A percentile compares a stretch with the other conserved stretches of the same genome.
These are phyloP conservation scores for Parambassis ranga DNA, from an alignment of 2,797 vertebrate species.

Conservation along the genomic window DNA sequence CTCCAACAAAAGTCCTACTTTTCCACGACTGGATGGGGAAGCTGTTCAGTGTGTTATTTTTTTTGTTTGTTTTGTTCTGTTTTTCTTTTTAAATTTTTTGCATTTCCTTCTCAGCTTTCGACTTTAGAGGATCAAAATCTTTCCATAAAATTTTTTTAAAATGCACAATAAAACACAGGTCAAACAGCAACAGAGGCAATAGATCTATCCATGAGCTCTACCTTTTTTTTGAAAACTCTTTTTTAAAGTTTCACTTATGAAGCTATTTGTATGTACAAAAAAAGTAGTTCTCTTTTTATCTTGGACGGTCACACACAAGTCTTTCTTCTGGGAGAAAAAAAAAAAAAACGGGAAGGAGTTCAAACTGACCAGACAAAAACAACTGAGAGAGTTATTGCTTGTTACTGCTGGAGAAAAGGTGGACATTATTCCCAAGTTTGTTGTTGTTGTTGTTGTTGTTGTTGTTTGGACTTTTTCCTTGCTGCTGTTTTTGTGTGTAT, in stretches of 20 bases:
- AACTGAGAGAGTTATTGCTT: conserved; percentile 81
- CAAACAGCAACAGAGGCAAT: conserved; percentile 80
- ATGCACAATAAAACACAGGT: conserved; percentile 80
- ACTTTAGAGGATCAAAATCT: conserved; percentile 53
- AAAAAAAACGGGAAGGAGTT: background rate
- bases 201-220: conserved; percentile 74
- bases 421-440: conserved; percentile 61
- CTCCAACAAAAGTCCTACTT: conserved; percentile 41
- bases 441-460: conserved; percentile 39
- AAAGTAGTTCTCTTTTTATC: conserved; percentile 59
- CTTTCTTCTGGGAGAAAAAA: conserved; percentile 18
- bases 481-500: conserved; percentile 14
- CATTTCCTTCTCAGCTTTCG: conserved; percentile 6
- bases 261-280: conserved; percentile 81
- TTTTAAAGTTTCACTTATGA: conserved; percentile 73
- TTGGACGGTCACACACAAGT: conserved; percentile 67
- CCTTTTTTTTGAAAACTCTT: conserved; percentile 35
- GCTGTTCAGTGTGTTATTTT: too few species aligned
- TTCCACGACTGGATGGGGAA: conserved; percentile 9
- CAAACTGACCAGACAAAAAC: conserved; percentile 50
- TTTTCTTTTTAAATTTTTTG: background rate
- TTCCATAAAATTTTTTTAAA: conserved; percentile 71
- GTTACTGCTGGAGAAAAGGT: conserved; percentile 77
- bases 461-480: conserved; percentile 40
- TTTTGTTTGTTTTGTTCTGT: too few species aligned